Evolutionary conservation across 2,113 vertebrate genomes (phyloP).

Genomic region (Montifringilla adamsi): DNA sequence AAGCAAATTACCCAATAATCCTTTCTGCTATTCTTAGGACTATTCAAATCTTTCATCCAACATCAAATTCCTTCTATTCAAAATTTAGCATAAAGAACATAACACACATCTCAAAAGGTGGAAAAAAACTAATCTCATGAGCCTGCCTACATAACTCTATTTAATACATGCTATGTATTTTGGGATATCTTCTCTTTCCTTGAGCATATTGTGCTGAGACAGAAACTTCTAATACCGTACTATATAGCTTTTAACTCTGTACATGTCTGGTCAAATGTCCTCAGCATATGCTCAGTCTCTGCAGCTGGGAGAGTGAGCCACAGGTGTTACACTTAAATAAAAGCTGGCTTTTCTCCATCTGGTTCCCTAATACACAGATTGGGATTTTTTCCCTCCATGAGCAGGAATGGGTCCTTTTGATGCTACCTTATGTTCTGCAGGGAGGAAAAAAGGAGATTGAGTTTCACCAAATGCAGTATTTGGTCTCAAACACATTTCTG

Average conservation of each 20-base stretch:
- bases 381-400: background rate
- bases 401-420: background rate
- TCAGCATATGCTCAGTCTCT: background rate
- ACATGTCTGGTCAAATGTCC: background rate
- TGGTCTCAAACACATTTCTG: background rate
- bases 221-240: background rate
- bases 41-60: background rate
- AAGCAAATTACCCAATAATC: background rate
- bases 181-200: background rate
- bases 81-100: slow-evolving; percentile 8
- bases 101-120: background rate
- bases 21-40: slow-evolving; percentile 11
- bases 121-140: background rate
- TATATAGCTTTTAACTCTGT: background rate
- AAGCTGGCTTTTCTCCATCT: background rate
- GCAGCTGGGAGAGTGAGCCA: background rate
- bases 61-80: slow-evolving; percentile 18
- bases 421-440: background rate
- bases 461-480: background rate
- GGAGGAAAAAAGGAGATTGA: background rate
- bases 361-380: background rate
- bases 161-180: background rate
- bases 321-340: background rate
- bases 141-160: background rate
- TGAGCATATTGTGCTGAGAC: background rate